These are phyloP conservation scores for Nymphicus hollandicus DNA, from an alignment of 2,113 vertebrate species.

Conservation along the genomic window DNA sequence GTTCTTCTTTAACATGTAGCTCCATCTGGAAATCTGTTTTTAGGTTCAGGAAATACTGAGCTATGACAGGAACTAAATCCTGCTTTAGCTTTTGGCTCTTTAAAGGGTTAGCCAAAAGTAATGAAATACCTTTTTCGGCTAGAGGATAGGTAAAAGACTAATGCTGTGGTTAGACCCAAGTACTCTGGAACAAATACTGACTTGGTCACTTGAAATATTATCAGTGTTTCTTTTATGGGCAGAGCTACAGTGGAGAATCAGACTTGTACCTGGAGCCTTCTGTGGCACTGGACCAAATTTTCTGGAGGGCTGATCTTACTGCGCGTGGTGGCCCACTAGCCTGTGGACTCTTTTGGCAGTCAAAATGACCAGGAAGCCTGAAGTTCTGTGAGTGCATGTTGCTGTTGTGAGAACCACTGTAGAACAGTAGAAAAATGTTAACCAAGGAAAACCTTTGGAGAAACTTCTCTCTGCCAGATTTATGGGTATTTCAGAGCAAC, in stretches of 20 bases:
- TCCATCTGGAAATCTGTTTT: neutral
- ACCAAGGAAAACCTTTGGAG: neutral
- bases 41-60: neutral
- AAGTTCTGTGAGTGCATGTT: neutral
- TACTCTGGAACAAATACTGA: neutral
- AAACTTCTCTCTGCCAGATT: neutral
- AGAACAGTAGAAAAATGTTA: neutral
- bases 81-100: neutral
- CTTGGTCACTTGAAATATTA: neutral
- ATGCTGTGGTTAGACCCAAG: neutral
- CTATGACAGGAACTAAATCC: neutral
- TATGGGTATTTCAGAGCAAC: neutral
- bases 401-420: neutral
- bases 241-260: neutral
- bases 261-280: neutral
- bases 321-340: neutral
- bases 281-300: neutral
- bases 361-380: neutral
- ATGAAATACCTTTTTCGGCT: neutral
- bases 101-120: neutral
- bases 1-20: neutral
- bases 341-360: neutral
- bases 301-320: neutral
- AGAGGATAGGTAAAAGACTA: neutral
- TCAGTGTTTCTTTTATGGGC: neutral